Percentiles rank a stretch among this genome's conserved stretches.
Evolutionary conservation across 2,888 invertebrate genomes (phyloP).

Genomic region (Rugalucina vietnamica): DNA sequence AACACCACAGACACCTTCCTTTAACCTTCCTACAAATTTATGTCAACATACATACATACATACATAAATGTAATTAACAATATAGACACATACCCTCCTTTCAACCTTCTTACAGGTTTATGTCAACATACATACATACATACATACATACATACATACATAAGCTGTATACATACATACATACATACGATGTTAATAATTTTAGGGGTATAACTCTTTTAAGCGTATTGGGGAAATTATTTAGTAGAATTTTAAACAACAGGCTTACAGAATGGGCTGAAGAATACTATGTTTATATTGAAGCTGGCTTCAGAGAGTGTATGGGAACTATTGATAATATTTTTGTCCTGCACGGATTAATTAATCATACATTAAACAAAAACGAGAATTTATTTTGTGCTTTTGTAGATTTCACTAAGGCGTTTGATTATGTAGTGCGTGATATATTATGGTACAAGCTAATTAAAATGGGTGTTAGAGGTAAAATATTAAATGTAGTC

Average conservation of each 20-base stretch:
- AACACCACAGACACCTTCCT: too few relatives aligned
- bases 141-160: too few relatives aligned
- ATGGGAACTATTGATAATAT: constrained; percentile 24
- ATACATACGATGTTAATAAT: constrained; percentile 9
- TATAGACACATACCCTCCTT: too few relatives aligned
- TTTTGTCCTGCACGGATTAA: not conserved
- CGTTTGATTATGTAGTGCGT: constrained; percentile 9
- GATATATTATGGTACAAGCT: constrained; percentile 10
- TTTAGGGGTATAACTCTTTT: constrained; percentile 21
- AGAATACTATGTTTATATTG: not conserved
- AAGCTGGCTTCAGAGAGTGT: not conserved
- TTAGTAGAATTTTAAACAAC: not conserved
- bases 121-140: too few relatives aligned
- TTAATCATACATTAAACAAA: constrained; percentile 1
- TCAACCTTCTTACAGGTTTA: too few relatives aligned
- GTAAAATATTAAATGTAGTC: too few relatives aligned
- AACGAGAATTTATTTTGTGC: not conserved
- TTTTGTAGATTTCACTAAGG: constrained; percentile 21
- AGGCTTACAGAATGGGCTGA: not conserved
- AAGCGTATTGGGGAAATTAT: constrained; percentile 8
- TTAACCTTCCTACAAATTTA: too few relatives aligned
- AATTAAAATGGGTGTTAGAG: not conserved
- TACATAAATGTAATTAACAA: too few relatives aligned
- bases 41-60: too few relatives aligned
- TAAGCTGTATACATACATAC: too few relatives aligned